Percentiles rank a stretch among this genome's conserved stretches.
phyloP scores from a whole-genome alignment of 92 coral and sea anemone genomes.

The Pocillopora meandrina region DNA sequence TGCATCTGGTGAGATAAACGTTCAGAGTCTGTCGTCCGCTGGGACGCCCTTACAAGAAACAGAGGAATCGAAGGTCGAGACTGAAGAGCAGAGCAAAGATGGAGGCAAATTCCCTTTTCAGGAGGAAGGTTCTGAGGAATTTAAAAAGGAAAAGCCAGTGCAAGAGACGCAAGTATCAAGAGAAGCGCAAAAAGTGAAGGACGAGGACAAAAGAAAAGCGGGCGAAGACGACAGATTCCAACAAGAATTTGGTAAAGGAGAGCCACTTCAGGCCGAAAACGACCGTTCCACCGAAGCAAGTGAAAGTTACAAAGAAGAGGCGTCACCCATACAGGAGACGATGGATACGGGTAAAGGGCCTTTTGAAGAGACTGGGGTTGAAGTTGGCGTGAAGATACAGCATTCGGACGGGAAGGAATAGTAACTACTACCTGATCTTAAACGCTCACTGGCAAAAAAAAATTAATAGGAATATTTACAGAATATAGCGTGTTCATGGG shows the following conservation, averaged over 20 bases:
- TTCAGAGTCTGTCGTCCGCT: slow-evolving; percentile 19
- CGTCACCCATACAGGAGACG: neutral
- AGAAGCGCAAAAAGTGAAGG: neutral
- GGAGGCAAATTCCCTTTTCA: neutral
- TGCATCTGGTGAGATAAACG: slow-evolving; percentile 6
- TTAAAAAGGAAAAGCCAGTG: neutral
- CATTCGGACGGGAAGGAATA: no score
- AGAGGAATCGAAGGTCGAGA: neutral
- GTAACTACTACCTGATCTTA: no score
- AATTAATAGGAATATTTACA: no score
- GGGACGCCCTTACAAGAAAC: slow-evolving; percentile 6
- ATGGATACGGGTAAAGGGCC: neutral
- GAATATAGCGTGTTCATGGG: no score
- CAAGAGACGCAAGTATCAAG: neutral
- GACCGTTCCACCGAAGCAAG: neutral
- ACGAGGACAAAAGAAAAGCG: neutral
- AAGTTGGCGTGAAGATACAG: no score
- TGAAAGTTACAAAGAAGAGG: slow-evolving; percentile 4
- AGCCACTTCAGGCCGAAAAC: neutral
- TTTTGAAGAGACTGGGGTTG: neutral
- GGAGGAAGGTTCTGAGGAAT: neutral
- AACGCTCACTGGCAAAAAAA: no score
- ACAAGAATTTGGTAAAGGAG: neutral
- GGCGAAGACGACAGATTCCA: neutral
- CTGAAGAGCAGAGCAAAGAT: no score